Conservation (phyloP, 2,888 invertebrate genomes). For the Cybosia mesomella region DNA sequence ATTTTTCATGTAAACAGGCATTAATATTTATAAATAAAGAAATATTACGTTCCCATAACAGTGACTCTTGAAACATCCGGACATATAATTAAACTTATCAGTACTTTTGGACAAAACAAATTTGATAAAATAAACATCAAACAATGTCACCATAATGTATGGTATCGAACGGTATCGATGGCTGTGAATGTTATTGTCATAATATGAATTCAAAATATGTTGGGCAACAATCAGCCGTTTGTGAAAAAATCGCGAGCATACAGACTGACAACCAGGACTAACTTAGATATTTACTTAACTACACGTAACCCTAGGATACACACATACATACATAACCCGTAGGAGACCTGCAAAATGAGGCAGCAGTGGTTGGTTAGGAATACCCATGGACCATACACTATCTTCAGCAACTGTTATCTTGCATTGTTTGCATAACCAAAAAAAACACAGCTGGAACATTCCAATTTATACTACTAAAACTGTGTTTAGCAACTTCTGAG, state of each 20-base stretch:
- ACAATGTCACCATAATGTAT: not conserved
- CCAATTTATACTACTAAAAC: no score
- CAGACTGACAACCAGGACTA: not conserved
- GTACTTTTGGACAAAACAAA: conserved; percentile 3
- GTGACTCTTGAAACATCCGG: not conserved
- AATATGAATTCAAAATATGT: not conserved
- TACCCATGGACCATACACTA: no score
- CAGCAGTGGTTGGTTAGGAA: no score
- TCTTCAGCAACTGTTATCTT: no score
- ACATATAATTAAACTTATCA: not conserved
- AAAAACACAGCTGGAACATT: no score
- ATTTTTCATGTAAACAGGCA: not conserved
- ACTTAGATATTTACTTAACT: no score
- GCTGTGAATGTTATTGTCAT: not conserved
- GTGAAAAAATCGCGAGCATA: not conserved
- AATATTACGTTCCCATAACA: not conserved
- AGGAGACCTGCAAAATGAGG: no score
- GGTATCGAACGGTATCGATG: no score
- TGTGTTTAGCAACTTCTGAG: no score
- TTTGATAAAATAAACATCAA: conserved; percentile 7
- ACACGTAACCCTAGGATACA: no score
- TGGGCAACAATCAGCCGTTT: not conserved
- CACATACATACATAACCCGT: no score
- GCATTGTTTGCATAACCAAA: no score
- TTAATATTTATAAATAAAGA: conserved; percentile 2